Conservation (phyloP, 2,888 invertebrate genomes). For the Stictocephala bisonia region DNA sequence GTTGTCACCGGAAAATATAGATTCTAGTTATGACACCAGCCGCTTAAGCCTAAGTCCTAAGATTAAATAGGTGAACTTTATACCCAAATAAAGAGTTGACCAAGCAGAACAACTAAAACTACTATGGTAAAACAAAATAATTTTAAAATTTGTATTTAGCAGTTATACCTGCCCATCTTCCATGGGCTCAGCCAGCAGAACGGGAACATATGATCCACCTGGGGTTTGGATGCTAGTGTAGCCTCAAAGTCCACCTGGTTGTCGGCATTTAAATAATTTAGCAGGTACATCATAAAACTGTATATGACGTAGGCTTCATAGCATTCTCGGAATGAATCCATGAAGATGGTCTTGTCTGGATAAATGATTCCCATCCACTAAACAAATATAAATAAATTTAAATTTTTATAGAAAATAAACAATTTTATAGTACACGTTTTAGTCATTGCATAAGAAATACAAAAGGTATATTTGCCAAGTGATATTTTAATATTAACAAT, state of each 20-base stretch:
- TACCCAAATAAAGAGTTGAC: too few relatives aligned
- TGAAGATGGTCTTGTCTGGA: constrained; percentile 89
- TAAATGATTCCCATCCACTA: constrained; percentile 90
- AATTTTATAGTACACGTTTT: too few relatives aligned
- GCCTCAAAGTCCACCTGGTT: constrained; percentile 86
- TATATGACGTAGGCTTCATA: constrained; percentile 99
- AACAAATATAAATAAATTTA: constrained; percentile 54
- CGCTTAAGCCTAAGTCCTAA: too few relatives aligned
- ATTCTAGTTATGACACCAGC: too few relatives aligned
- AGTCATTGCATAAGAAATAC: too few relatives aligned
- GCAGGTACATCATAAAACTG: constrained; percentile 95
- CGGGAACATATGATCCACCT: constrained; percentile 91
- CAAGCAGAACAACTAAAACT: too few relatives aligned
- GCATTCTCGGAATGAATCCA: constrained; percentile 93
- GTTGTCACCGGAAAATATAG: too few relatives aligned
- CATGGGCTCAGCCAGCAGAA: constrained; percentile 92
- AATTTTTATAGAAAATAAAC: background rate
- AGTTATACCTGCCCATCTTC: constrained; percentile 85
- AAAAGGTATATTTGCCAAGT: too few relatives aligned
- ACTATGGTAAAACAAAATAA: too few relatives aligned
- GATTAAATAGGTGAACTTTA: too few relatives aligned
- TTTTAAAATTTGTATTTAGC: too few relatives aligned
- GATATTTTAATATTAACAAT: too few relatives aligned
- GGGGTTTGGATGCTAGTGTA: constrained; percentile 81
- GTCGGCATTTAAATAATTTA: constrained; percentile 88